Conservation (phyloP, 2,888 invertebrate genomes). For the Chelonus formosanus region DNA sequence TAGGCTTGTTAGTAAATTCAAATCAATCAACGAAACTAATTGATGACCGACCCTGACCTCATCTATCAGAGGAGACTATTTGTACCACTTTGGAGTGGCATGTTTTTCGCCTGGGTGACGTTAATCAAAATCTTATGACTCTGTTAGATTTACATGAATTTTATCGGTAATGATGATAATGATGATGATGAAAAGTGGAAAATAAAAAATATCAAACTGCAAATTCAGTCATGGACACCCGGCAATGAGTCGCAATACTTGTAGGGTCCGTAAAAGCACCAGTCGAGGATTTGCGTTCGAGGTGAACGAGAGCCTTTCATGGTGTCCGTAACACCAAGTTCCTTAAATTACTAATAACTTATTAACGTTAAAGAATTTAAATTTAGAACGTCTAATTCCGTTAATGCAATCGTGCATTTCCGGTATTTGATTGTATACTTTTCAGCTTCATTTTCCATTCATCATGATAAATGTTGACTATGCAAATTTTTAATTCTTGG, state of each 20-base stretch:
- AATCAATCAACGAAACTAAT: background rate
- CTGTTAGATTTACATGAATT: too few relatives aligned
- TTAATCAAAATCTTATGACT: too few relatives aligned
- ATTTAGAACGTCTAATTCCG: background rate
- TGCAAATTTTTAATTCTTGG: too few relatives aligned
- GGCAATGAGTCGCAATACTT: conserved; percentile 29
- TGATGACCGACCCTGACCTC: conserved; percentile 10
- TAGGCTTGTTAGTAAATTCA: background rate
- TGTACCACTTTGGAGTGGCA: too few relatives aligned
- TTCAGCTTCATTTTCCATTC: too few relatives aligned
- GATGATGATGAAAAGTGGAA: background rate
- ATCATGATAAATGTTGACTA: too few relatives aligned
- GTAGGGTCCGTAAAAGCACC: conserved; percentile 40
- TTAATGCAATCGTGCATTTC: background rate
- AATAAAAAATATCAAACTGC: conserved; percentile 21
- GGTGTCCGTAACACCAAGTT: conserved; percentile 34
- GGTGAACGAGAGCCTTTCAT: conserved; percentile 47
- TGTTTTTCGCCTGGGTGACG: too few relatives aligned
- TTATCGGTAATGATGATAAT: background rate
- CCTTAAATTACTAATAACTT: conserved; percentile 29
- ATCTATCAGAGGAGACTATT: background rate
- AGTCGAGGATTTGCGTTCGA: conserved; percentile 47
- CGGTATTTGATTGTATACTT: background rate
- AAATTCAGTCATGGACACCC: conserved; percentile 33
- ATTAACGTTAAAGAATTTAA: background rate